These are phyloP conservation scores for Leiothrix lutea DNA, from an alignment of 2,113 vertebrate genomes.

Conservation along the genomic window DNA sequence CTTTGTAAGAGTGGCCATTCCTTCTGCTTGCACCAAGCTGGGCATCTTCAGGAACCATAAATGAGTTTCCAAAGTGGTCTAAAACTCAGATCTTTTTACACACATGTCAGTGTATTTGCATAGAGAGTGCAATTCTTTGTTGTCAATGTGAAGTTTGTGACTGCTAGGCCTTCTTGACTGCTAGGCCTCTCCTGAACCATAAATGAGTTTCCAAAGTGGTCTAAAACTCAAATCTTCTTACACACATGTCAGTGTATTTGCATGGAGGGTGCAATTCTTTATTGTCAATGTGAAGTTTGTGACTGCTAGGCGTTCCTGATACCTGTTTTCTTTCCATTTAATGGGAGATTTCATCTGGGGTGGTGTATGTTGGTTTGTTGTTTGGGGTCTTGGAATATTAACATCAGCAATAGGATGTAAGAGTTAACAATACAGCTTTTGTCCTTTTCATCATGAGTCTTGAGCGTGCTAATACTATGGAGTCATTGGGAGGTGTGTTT, in stretches of 20 bases:
- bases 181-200: not conserved
- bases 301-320: not conserved
- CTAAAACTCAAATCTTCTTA: not conserved
- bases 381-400: not conserved
- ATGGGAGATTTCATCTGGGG: not conserved
- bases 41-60: not conserved
- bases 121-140: not conserved
- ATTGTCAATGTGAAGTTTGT: not conserved
- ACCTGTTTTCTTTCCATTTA: not conserved
- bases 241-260: not conserved
- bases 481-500: not conserved
- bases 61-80: not conserved
- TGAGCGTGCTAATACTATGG: not conserved
- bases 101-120: not conserved
- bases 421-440: not conserved
- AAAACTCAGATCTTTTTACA: not conserved
- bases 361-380: not conserved
- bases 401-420: not conserved
- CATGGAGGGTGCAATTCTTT: not conserved
- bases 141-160: not conserved
- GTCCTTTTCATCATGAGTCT: not conserved
- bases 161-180: not conserved
- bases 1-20: not conserved
- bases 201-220: not conserved
- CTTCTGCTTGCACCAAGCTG: not conserved